Base-by-base conservation (phyloP, 2,113 vertebrate species). In the Synodontis membranacea region DNA sequence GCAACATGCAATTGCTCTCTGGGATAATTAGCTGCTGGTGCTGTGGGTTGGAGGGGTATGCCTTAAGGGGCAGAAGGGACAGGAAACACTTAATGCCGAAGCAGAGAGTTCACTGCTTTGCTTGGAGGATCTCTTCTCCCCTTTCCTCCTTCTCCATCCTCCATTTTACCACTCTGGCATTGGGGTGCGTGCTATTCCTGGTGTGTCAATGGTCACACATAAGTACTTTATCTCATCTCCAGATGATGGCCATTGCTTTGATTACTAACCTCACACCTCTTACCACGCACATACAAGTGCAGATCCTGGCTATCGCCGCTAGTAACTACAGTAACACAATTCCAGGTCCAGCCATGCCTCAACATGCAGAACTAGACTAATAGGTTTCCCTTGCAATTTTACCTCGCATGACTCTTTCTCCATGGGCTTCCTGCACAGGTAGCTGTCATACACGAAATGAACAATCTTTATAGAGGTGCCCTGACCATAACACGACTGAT, bases 391-490 rank as follows among this genome's bases (percentile, higher is more conserved):
- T 93, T 93, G 94, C 95, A 95, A 96, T 96, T 98, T 97, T 97
- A 96, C 94, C 95, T 92, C 90, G 95, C 96, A 97, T 97, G 95
- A 96, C 95, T 97, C 96, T 97, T 96, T 94, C 95, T 96, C 95
- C 95, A 95, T 94, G 94, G 64, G 93, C 93, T 94, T 94, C 95
- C 95, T 94, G 95, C 91, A 94, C 96, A 97, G 97, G 96, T 97
- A 96, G 96, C 96, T 96, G 96, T 96, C 97, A 97, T 97, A 96
- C 96, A 97, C 95, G 94, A 97, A 97, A 97, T 97, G 96, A 97
- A 97, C 96, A 96, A 96, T 97, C 97, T 97, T 98, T 98, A 98
- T 98, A 96, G 97, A 98, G 94, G 95, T 96, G 95, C 93, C 93
- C 94, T 93, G 95, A 94, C 96, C 96, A 96, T 97, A 97, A 97